Conservation (phyloP, 2,113 vertebrate species). For the Grammomys surdaster region DNA sequence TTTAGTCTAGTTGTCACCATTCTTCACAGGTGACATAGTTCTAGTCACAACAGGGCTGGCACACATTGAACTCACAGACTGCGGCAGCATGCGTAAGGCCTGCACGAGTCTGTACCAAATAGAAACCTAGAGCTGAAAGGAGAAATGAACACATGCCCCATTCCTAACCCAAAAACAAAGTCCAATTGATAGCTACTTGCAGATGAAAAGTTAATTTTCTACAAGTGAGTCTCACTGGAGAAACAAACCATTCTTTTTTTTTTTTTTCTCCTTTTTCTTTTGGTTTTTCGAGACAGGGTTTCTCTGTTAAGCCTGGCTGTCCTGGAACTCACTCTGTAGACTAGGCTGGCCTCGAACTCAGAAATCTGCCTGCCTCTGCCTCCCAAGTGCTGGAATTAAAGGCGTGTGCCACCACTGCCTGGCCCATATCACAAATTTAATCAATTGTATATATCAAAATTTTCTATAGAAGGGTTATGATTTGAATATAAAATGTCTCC, state of each 20-base stretch:
- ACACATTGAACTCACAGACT: not conserved
- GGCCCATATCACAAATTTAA: not conserved
- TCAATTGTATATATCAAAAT: not conserved
- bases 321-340: no score
- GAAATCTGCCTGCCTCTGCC: no score
- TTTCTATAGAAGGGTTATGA: not conserved
- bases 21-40: conserved; percentile 31
- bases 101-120: not conserved
- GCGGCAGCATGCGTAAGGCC: not conserved
- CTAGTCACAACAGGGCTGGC: not conserved
- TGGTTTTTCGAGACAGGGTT: no score
- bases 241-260: not conserved
- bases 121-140: not conserved
- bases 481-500: not conserved
- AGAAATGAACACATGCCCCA: not conserved
- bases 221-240: not conserved
- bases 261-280: no score
- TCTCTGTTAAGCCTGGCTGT: no score
- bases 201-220: not conserved
- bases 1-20: conserved; percentile 24
- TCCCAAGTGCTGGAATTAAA: no score
- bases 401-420: no score
- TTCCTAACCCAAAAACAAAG: not conserved
- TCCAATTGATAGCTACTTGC: not conserved
- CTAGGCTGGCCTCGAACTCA: no score